phyloP scores from a whole-genome alignment of 2,113 vertebrate species.

The Coturnix japonica region DNA sequence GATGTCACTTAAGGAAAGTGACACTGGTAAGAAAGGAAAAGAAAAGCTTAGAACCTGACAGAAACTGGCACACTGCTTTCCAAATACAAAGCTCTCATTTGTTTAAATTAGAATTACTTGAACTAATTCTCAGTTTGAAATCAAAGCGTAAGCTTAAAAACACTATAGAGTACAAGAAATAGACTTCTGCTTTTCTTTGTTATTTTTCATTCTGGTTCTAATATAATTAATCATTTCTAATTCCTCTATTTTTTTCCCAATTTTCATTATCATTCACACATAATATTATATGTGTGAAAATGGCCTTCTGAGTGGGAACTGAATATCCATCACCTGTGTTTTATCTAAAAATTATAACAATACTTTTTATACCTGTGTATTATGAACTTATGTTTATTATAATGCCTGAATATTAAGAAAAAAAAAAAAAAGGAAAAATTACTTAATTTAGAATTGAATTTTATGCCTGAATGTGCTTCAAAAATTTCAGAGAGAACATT shows the following conservation, averaged over 20 bases:
- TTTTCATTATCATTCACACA: background rate
- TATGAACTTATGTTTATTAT: background rate
- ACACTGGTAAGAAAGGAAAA: background rate
- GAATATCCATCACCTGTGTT: background rate
- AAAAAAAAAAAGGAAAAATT: too few species aligned
- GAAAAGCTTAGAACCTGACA: background rate
- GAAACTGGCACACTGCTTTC: background rate
- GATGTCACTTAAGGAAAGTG: background rate
- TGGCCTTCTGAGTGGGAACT: background rate
- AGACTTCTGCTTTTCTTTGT: background rate
- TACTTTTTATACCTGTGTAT: background rate
- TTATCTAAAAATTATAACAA: background rate
- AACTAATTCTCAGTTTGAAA: background rate
- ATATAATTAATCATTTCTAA: background rate
- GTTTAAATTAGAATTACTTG: background rate
- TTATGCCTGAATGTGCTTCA: background rate
- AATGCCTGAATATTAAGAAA: background rate
- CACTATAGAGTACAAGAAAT: background rate
- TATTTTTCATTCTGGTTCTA: background rate
- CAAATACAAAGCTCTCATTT: background rate
- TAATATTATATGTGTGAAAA: background rate
- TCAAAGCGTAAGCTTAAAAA: background rate
- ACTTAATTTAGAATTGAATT: background rate
- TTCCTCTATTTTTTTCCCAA: background rate
- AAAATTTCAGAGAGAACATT: slow-evolving; percentile 44